These are phyloP conservation scores for Procambarus virginalis DNA, from an alignment of 1,140 invertebrate genomes.

Conservation along the genomic window DNA sequence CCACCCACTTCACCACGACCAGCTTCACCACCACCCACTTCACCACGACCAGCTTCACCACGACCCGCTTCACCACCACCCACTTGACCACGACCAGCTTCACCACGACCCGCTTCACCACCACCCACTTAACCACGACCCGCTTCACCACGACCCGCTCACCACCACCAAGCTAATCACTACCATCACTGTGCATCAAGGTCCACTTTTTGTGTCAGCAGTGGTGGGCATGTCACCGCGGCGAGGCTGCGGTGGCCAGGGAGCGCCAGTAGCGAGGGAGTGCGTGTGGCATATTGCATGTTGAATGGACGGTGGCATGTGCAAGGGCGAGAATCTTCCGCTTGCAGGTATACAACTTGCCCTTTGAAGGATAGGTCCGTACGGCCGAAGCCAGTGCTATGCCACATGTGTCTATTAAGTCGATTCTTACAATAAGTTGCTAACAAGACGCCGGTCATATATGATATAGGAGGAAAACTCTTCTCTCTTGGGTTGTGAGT, in stretches of 20 bases:
- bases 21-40: no score
- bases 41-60: no score
- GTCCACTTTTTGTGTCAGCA: background rate
- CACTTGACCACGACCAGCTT: no score
- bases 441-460: background rate
- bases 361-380: background rate
- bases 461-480: background rate
- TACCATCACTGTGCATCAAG: background rate
- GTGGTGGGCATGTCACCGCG: background rate
- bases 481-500: background rate
- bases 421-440: background rate
- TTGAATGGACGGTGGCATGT: slow-evolving; percentile 3
- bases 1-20: no score
- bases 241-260: background rate
- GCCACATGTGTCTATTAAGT: background rate
- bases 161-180: background rate
- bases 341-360: background rate
- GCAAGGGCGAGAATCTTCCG: slow-evolving; percentile 8
- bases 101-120: no score
- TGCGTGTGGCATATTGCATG: slow-evolving; percentile 14
- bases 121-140: background rate
- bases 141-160: background rate
- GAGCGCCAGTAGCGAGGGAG: background rate
- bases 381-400: background rate
- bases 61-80: no score